A percentile compares a stretch with the other conserved stretches of the same genome.
These are phyloP conservation scores for Catamblyrhynchus diadema DNA, from an alignment of 2,797 vertebrate species.

Conservation along the genomic window DNA sequence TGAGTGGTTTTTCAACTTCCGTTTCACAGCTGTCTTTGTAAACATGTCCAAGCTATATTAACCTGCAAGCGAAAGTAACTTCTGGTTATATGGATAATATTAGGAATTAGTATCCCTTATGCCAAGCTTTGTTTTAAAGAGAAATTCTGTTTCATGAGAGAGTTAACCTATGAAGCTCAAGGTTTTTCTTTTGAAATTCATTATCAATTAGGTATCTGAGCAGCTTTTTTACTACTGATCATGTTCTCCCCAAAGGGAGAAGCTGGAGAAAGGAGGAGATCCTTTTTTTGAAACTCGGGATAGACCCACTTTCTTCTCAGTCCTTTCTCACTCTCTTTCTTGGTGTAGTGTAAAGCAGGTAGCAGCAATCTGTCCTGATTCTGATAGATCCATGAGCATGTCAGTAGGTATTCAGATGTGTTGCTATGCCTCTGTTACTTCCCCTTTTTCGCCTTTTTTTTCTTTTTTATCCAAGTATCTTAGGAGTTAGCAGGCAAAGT, in stretches of 20 bases:
- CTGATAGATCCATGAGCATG: not conserved
- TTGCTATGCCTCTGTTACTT: not conserved
- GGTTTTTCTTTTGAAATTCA: not conserved
- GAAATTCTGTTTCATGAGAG: not conserved
- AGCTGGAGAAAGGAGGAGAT: not conserved
- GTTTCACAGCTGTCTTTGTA: not conserved
- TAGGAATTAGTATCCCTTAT: not conserved
- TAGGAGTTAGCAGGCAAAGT: not conserved
- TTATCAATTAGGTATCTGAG: not conserved
- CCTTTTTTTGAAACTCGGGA: not conserved
- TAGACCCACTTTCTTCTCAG: not conserved
- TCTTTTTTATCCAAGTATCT: not conserved
- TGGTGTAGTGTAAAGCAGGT: not conserved
- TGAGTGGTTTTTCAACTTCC: not conserved
- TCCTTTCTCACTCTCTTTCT: not conserved
- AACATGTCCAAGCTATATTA: not conserved
- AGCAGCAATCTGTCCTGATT: not conserved
- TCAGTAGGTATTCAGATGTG: not conserved
- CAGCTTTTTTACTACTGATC: fast-evolving
- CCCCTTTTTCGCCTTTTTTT: fast-evolving
- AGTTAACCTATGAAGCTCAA: not conserved
- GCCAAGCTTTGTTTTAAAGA: not conserved
- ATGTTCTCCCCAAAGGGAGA: not conserved
- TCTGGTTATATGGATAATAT: not conserved
- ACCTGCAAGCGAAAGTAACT: not conserved